Evolutionary conservation across 2,113 vertebrate species (phyloP).

Genomic region (Tupaia tana): DNA sequence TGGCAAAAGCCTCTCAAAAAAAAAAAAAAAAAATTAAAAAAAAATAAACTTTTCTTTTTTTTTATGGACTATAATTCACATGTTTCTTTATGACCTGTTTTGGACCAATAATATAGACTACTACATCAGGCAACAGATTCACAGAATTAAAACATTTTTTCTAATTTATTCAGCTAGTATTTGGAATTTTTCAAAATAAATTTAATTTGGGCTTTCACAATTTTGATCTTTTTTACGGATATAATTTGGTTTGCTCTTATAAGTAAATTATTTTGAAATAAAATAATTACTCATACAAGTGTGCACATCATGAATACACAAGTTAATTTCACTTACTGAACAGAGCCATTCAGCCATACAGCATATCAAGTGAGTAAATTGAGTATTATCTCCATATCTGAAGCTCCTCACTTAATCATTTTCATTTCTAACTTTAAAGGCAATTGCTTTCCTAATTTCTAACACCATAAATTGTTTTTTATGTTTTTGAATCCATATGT

Average conservation of each 20-base stretch:
- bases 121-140: not conserved
- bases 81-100: accelerated
- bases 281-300: not conserved
- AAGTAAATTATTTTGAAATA: not conserved
- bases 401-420: not conserved
- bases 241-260: not conserved
- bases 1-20: too few relatives aligned
- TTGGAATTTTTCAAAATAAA: not conserved
- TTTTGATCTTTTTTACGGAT: not conserved
- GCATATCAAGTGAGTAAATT: not conserved
- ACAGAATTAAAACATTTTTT: not conserved
- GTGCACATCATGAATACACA: not conserved
- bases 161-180: not conserved
- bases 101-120: not conserved
- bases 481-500: not conserved
- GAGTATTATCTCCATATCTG: not conserved
- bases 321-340: not conserved
- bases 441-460: not conserved
- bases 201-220: not conserved
- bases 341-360: not conserved
- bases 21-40: too few relatives aligned
- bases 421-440: not conserved
- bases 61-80: not conserved
- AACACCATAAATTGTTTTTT: not conserved
- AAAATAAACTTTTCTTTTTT: not conserved